Base-by-base conservation (phyloP, 2,113 vertebrate genomes). In the Cichladusa arquata region DNA sequence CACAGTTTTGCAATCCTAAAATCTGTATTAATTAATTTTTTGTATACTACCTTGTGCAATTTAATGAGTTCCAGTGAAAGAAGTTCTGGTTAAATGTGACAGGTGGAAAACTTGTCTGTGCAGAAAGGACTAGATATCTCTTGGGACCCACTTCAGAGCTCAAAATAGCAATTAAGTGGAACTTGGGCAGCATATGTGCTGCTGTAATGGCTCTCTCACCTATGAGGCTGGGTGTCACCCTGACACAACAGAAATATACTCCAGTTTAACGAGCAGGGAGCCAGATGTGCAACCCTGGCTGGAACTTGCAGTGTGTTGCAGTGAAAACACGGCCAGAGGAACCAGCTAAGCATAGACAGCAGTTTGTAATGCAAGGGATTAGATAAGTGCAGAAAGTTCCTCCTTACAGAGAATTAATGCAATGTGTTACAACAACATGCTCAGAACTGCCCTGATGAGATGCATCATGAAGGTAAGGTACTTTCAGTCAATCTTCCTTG, bases 301-400 rank as follows among this genome's bases (percentile, higher is more conserved):
- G 58, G 20, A 58, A 36, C 67, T 58, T 18, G 3, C 28, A 15
- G 38, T 4, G 34, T 2, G 1, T 0, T 34, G 34, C 0, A 2
- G 31, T 23, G 47, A 81, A 72, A 79, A 50, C n/a, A 54, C 0
- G 0, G 47, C 16, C 64, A 11, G 60, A 73, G 69, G 47, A 51
- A n/a, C 13, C 54, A 33, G 31, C 72, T 48, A 19, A 61, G 47
- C 3, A 1, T 29, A 26, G 51, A 34, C 33, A 34, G 47, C 9
- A 66, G 14, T 31, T 36, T 31, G 56, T 58, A 62, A 13, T 6
- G 22, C 8, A 81, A 33, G 1, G 25, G 34, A 78, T 38, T 29
- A 33, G 64, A 29, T 18, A 38, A 1, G 1, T 50, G 44, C 14
- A 60, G 13, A 4, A 38, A 56, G 28, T 34, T 61, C 26, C n/a